These are phyloP conservation scores for Vimba vimba DNA, from an alignment of 2,113 vertebrate genomes.

Conservation along the genomic window DNA sequence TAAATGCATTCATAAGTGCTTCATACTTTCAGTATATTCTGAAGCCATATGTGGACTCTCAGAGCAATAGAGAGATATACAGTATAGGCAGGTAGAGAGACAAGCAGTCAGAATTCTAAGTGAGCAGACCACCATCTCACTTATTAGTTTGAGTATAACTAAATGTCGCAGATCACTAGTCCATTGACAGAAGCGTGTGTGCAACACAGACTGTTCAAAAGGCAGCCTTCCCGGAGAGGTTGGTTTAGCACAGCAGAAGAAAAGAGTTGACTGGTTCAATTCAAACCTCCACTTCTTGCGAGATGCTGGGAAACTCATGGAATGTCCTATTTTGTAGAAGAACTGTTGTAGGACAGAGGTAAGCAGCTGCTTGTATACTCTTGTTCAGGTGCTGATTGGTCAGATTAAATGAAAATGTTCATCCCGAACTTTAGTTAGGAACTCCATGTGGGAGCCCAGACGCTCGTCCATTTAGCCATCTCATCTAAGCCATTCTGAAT, in stretches of 20 bases:
- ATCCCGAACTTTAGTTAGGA: background rate
- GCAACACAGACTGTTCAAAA: slow-evolving; percentile 1
- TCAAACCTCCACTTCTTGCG: slow-evolving; percentile 22
- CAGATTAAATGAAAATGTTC: background rate
- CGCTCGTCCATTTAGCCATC: background rate
- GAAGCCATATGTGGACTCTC: slow-evolving; percentile 55
- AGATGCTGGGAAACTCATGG: background rate
- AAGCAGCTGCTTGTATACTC: background rate
- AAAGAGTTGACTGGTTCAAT: background rate
- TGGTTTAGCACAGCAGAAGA: background rate
- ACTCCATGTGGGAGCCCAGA: background rate
- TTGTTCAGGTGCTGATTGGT: slow-evolving; percentile 9
- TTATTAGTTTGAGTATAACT: slow-evolving; percentile 24
- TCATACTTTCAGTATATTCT: slow-evolving; percentile 58
- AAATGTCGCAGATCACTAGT: background rate
- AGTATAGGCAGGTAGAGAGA: slow-evolving; percentile 64
- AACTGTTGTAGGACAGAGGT: background rate
- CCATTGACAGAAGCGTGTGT: background rate
- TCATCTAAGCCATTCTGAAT: background rate
- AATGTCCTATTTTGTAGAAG: slow-evolving; percentile 9
- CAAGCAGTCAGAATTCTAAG: slow-evolving; percentile 49
- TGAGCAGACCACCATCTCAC: slow-evolving; percentile 24
- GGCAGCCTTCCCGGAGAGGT: background rate
- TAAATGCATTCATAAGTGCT: slow-evolving; percentile 73
- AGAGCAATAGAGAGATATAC: slow-evolving; percentile 68